Evolutionary conservation across 2,888 invertebrate genomes (phyloP).

Genomic region (Sipunculus nudus): DNA sequence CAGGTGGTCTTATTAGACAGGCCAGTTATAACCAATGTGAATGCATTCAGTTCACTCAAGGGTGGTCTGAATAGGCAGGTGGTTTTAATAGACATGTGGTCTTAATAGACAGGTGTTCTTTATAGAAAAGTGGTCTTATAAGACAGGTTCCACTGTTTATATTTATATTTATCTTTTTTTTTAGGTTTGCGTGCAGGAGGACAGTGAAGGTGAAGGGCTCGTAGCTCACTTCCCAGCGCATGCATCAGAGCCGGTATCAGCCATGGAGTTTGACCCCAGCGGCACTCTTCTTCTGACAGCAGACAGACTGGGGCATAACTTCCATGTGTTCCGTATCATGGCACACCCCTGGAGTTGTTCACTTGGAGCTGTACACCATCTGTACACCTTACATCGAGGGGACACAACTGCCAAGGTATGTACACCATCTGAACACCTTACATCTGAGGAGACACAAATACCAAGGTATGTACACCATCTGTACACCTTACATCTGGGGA

Average conservation of each 20-base stretch:
- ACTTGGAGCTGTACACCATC: slow-evolving; percentile 81
- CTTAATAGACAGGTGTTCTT: no score
- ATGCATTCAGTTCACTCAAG: no score
- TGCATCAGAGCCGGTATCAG: slow-evolving; percentile 80
- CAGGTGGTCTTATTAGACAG: no score
- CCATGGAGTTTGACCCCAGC: slow-evolving; percentile 88
- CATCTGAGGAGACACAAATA: no score
- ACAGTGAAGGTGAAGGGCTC: slow-evolving; percentile 71
- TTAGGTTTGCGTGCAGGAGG: slow-evolving; percentile 72
- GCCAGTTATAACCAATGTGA: no score
- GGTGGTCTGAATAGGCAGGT: no score
- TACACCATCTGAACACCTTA: no score
- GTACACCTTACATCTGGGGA: not conserved
- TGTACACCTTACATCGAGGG: slow-evolving; percentile 93
- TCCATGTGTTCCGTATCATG: slow-evolving; percentile 93
- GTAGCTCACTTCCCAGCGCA: slow-evolving; percentile 73
- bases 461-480: no score
- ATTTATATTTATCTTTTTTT: no score
- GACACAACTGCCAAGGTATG: slow-evolving; percentile 92
- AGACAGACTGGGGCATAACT: slow-evolving; percentile 91
- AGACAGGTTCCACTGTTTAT: no score
- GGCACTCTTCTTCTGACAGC: slow-evolving; percentile 90
- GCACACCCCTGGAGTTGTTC: slow-evolving; percentile 90
- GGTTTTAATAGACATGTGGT: no score
- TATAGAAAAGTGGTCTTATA: no score